Base-by-base conservation (phyloP, 1,140 invertebrate species). In the Sitodiplosis mosellana region DNA sequence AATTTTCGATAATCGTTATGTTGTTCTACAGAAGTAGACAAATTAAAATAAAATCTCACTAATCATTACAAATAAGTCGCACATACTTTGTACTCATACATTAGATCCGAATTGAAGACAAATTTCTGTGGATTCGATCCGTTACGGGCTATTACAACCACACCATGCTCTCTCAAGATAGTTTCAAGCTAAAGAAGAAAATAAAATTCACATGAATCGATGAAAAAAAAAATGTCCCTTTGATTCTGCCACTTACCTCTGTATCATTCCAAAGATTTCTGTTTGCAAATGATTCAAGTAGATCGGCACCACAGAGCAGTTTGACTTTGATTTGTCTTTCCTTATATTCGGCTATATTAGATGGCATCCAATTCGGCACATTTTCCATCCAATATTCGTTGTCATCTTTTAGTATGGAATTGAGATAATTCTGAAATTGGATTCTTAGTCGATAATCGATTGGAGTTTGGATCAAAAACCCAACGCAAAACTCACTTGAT, bases 301-400 rank as follows among this genome's bases (percentile, higher is more conserved):
- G 67, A 72, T 98, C 93, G 2, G 81, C 92, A 1, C 93, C 92
- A 65, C 92, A 97, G 1, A 98, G 63, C 37, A 98, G 61, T 66
- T 86, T 91, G 0, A 95, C 70, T 46, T 78, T 75, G 1, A 92
- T 73, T 22, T 68, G 66, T 1, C 50, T 53, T 21, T 61, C 54
- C 14, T 54, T 51, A 10, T 51, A 75, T 40, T 71, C 67, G 1
- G n/a, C n/a, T n/a, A 77, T 58, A 47, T 74, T 69, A 33, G 77
- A 74, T 1, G 77, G 78, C 33, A 85, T 56, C 81, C 81, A 85
- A 10, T 65, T 55, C 0, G 64, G 57, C 54, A 72, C n/a, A 2
- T 66, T 65, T 36, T 69, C 67, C 40, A 71, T 59, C 11, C 67
- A 52, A n/a, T n/a, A n/a, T 20, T 67, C 60, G 48, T 67, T 64